Evolutionary conservation across 2,888 invertebrate species (phyloP).

Genomic region (Euplagia quadripunctaria): DNA sequence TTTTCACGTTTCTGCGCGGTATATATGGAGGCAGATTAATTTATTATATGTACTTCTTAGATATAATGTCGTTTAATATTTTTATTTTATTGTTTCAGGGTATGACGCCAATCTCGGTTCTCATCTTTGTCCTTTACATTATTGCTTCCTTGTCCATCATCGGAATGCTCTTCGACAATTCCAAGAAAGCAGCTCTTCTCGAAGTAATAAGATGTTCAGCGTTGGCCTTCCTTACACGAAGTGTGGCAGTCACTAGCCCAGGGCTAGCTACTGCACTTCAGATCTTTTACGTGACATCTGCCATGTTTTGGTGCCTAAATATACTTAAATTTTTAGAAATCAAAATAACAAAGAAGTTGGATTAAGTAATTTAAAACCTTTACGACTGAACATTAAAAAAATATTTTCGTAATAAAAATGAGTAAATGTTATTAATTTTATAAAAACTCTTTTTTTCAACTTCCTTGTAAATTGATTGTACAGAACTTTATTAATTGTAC

Average conservation of each 20-base stretch:
- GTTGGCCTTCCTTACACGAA: conserved; percentile 83
- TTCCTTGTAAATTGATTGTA: background rate
- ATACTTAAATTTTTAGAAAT: conserved; percentile 87
- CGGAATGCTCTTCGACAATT: conserved; percentile 91
- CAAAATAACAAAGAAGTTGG: conserved; percentile 66
- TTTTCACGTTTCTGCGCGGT: no score
- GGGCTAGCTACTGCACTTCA: conserved; percentile 80
- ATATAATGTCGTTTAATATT: background rate
- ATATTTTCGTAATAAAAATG: background rate
- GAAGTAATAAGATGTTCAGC: conserved; percentile 90
- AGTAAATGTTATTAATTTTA: background rate
- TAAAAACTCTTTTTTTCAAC: background rate
- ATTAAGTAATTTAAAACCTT: conserved; percentile 26
- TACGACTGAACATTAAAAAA: background rate
- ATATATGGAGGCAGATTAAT: no score
- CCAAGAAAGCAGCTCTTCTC: conserved; percentile 87
- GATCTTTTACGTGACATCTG: conserved; percentile 87
- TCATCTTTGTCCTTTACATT: conserved; percentile 89
- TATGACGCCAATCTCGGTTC: conserved; percentile 87
- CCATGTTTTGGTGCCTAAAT: conserved; percentile 89
- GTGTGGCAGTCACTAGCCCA: conserved; percentile 73
- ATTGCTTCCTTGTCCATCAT: conserved; percentile 90
- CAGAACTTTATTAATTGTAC: background rate
- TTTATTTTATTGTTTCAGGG: conserved; percentile 82
- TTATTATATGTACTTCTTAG: background rate